Evolutionary conservation across 1,140 invertebrate species (phyloP).

Genomic region (Sweltsa coloradensis): DNA sequence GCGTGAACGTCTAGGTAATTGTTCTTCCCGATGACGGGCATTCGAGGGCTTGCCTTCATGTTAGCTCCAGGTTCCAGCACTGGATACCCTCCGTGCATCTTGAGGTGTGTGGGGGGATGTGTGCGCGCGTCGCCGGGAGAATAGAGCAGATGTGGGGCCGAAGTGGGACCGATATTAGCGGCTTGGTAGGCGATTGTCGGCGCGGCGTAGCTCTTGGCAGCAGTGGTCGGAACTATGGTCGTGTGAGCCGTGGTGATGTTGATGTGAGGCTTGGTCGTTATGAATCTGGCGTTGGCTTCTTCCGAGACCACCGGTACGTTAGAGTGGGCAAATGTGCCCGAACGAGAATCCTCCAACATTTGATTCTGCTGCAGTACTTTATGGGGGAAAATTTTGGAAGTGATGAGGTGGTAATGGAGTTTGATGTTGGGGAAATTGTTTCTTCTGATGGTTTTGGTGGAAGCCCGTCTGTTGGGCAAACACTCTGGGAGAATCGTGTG

Average conservation of each 20-base stretch:
- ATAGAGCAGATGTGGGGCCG: constrained; percentile 1
- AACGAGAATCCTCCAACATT: neutral
- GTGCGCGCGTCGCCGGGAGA: constrained; percentile 15
- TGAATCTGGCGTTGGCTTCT: constrained; percentile 49
- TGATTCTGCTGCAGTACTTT: neutral
- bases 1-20: constrained; percentile 55
- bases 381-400: neutral
- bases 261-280: constrained; percentile 51
- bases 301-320: too few species aligned
- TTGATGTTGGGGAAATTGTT: neutral
- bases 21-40: constrained; percentile 44
- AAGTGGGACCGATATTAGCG: neutral
- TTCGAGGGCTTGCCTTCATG: constrained; percentile 36
- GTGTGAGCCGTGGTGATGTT: constrained; percentile 53
- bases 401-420: neutral
- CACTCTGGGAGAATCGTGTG: neutral
- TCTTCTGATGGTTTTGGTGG: constrained; percentile 2
- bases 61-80: constrained; percentile 32
- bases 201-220: constrained; percentile 36
- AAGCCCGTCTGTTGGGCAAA: neutral
- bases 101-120: constrained; percentile 14
- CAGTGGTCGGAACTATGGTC: constrained; percentile 34
- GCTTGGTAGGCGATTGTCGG: constrained; percentile 23
- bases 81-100: neutral
- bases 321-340: too few species aligned